Evolutionary conservation across 2,113 vertebrate species (phyloP).

Genomic region (Struthidea cinerea): DNA sequence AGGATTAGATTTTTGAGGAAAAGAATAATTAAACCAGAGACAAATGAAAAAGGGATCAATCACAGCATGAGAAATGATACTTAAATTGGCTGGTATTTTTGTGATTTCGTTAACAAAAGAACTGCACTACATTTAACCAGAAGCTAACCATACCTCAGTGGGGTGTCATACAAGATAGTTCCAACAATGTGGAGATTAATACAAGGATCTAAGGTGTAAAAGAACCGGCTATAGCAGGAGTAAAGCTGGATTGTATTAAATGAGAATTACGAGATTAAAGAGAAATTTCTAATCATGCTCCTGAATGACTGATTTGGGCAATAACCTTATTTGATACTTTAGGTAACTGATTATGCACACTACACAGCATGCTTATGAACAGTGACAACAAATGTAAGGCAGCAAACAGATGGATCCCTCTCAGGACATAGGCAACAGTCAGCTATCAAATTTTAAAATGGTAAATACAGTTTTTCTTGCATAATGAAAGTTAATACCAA

Average conservation of each 20-base stretch:
- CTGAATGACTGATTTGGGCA: neutral
- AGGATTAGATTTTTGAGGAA: neutral
- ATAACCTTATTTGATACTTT: neutral
- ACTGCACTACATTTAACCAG: neutral
- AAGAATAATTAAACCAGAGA: neutral
- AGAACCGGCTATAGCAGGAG: neutral
- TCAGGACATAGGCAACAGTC: neutral
- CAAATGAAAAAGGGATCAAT: neutral
- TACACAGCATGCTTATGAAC: neutral
- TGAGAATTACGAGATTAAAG: neutral
- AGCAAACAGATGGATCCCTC: neutral
- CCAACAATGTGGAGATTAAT: neutral
- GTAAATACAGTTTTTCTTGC: neutral
- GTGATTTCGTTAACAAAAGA: neutral
- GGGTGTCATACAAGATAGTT: neutral
- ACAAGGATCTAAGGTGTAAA: neutral
- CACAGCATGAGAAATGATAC: neutral
- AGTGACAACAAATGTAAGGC: neutral
- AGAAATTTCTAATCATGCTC: neutral
- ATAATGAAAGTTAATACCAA: neutral
- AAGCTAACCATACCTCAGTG: neutral
- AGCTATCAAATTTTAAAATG: neutral
- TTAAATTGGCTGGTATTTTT: neutral
- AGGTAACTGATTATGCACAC: neutral
- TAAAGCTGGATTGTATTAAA: neutral